phyloP scores from a whole-genome alignment of 2,888 invertebrate genomes.

The Punctoribates punctum region DNA sequence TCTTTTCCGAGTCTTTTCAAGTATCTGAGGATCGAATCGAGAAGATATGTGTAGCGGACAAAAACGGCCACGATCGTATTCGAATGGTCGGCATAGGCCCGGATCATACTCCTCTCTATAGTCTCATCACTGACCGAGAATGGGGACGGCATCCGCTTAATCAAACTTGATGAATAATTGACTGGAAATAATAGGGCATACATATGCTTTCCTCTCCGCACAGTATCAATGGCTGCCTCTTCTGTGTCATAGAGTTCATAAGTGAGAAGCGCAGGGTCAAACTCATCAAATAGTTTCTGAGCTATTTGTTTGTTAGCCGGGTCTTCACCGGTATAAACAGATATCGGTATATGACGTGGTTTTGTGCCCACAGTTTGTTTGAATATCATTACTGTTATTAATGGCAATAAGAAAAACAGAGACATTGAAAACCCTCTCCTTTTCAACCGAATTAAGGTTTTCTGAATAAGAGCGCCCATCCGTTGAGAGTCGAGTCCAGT shows the following conservation, averaged over 20 bases:
- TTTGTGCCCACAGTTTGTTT: not conserved
- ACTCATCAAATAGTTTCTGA: not conserved
- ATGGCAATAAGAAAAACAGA: not conserved
- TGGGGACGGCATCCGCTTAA: not conserved
- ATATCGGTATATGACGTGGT: not conserved
- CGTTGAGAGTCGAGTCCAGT: not conserved
- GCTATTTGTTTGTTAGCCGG: not conserved
- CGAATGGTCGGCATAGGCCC: not conserved
- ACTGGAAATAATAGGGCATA: not conserved
- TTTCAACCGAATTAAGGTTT: not conserved
- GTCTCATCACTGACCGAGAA: not conserved
- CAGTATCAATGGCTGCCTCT: not conserved
- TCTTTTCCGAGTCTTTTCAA: not conserved
- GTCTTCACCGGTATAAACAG: not conserved
- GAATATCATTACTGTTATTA: not conserved
- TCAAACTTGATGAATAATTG: not conserved
- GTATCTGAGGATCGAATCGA: not conserved
- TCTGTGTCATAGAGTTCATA: not conserved
- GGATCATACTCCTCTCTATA: not conserved
- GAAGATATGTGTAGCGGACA: not conserved
- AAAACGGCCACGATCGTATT: not conserved
- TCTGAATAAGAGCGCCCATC: not conserved
- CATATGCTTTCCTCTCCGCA: not conserved
- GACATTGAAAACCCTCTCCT: not conserved
- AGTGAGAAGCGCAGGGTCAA: not conserved